Base-by-base conservation (phyloP, 2,113 vertebrate genomes). In the Cyanoramphus novaezelandiae region DNA sequence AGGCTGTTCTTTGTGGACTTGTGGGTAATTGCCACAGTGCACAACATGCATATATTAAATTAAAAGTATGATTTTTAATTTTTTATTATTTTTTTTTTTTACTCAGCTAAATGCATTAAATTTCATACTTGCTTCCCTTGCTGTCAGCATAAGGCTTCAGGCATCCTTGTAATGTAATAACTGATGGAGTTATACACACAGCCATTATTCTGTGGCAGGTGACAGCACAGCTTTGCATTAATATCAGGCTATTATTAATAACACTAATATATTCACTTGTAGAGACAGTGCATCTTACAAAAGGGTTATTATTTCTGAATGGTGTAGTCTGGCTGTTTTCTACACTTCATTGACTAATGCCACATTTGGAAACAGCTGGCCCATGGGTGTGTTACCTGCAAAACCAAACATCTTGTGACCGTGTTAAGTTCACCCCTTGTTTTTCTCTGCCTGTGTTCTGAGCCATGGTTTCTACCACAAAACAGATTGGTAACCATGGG, bases 11-110 rank as follows among this genome's bases (percentile, higher is more conserved):
- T 97, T 97, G 92, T 95, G 89, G 92, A 63, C 81, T 90, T 88
- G 70, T 97, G 93, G 53, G 81, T 95, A 91, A 96, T 93, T 97
- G 96, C 94, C 92, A 59, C 10, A 33, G 96, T 97, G 88, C 96
- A 96, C 80, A 91, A 85, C 83, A 79, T 65, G 75, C 72, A 97
- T 95, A 96, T 96, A 97, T 98, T 95, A 96, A 97, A 98, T 98
- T 97, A 97, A 92, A 97, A 85, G 91, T 95, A 89, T 93, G 59
- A 80, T 75, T 96, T 97, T 93, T 83, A 4, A n/a, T 49, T 41
- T 44, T 65, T 37, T 13, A 28, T 37, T 13, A 24, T 81, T 55
- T 65, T 82, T 86, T 43, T 43, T 15, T 43, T 80, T 71, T 10
- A 50, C 52, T 88, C 55, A 39, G 41, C 92, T 97, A 96, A 97